Base-by-base conservation (phyloP, 2,797 vertebrate species). In the Xyrichtys novacula region DNA sequence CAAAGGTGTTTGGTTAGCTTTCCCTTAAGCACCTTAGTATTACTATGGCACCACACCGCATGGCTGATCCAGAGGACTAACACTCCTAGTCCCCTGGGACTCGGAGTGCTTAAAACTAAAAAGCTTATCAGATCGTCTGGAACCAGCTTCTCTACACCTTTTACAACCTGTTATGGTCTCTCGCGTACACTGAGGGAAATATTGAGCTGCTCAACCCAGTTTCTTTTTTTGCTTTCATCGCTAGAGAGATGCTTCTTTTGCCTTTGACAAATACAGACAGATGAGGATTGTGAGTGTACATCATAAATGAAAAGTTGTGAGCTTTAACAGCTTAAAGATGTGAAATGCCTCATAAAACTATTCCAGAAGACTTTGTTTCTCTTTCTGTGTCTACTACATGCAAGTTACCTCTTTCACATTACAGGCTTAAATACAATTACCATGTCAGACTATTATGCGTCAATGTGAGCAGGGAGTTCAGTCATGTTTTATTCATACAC, bases 21-120 rank as follows among this genome's bases (percentile, higher is more conserved):
- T 31, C 44, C n/a, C 26, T 6, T 56, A 64, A 72, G 54, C 54
- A 70, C 46, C 60, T 70, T 53, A 69, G 44, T 7, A 54, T 57
- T 72, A 54, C 42, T 66, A 36, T 40, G 29, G 58, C 15, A 54
- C n/a, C n/a, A 36, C 50, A 40, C 12, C 65, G 60, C 23, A 56
- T 15, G 9, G 31, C 23, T 47, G 38, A 60, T 55, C 22, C 34
- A 38, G 22, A 64, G 16, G 29, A 42, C 25, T 20, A 50, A 53
- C 19, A 23, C 40, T 6, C 7, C 11, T 7, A 16, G 8, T 22
- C 12, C 29, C n/a, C 29, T 34, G 16, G 26, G 36, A 22, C 17
- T 46, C 6, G 16, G 39, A 54, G 6, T 11, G 12, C 20, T 67
- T 55, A 3, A 54, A 34, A 26, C 14, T 20, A 9, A 16, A 8